Evolutionary conservation across 2,113 vertebrate genomes (phyloP).

Genomic region (Zosterops borbonicus): DNA sequence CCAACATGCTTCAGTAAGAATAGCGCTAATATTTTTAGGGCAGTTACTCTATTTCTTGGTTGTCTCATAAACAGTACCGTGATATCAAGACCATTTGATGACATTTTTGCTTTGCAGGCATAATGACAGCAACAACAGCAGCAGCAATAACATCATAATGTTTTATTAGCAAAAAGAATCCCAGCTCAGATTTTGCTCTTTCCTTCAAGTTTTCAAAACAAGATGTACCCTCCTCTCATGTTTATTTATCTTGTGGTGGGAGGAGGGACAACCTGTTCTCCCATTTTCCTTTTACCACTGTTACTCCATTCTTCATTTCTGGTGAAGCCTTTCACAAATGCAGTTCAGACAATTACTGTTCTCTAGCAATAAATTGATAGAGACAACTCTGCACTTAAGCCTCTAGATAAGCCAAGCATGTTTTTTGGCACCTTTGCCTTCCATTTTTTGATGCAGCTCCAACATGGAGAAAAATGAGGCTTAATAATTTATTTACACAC

Average conservation of each 20-base stretch:
- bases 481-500: not conserved
- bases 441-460: not conserved
- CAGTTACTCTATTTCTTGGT: not conserved
- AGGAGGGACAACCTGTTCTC: not conserved
- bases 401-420: not conserved
- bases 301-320: not conserved
- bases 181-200: not conserved
- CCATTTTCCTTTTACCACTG: not conserved
- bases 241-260: not conserved
- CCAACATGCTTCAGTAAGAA: not conserved
- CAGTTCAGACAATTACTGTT: not conserved
- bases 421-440: not conserved
- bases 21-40: not conserved
- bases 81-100: not conserved
- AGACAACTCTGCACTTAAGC: not conserved
- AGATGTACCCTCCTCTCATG: not conserved
- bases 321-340: not conserved
- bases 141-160: not conserved
- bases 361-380: not conserved
- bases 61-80: not conserved
- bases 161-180: not conserved
- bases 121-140: not conserved
- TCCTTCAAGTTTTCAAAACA: not conserved
- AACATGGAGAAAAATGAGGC: not conserved
- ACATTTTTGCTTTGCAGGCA: not conserved